These are phyloP conservation scores for Drosophila neotestacea DNA, from an alignment of 2,888 invertebrate species.

Conservation along the genomic window DNA sequence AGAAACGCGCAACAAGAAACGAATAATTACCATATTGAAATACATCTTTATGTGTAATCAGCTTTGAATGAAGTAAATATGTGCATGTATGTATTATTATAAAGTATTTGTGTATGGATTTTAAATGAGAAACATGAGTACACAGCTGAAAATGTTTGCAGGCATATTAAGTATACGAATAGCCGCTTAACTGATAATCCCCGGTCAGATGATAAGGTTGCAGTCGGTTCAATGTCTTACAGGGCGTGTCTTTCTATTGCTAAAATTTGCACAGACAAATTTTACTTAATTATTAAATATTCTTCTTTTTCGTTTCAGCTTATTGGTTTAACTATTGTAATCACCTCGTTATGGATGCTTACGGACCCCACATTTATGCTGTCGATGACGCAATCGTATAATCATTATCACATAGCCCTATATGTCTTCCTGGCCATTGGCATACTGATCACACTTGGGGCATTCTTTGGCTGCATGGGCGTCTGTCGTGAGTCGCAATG, in stretches of 20 bases:
- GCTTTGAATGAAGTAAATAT: slow-evolving; percentile 2
- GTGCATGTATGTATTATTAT: neutral
- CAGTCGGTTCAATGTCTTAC: slow-evolving; percentile 41
- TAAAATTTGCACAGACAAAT: slow-evolving; percentile 1
- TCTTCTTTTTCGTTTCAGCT: slow-evolving; percentile 86
- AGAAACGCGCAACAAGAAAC: neutral
- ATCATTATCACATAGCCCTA: slow-evolving; percentile 87
- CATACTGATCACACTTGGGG: slow-evolving; percentile 90
- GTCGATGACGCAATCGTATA: slow-evolving; percentile 87
- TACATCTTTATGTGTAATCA: slow-evolving; percentile 20
- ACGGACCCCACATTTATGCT: slow-evolving; percentile 91
- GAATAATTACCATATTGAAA: slow-evolving; percentile 1
- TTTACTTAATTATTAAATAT: slow-evolving; percentile 4
- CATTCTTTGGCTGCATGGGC: slow-evolving; percentile 94
- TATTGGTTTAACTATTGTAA: slow-evolving; percentile 89
- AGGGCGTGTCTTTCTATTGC: slow-evolving; percentile 26
- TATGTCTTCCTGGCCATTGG: slow-evolving; percentile 91
- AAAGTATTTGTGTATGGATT: neutral
- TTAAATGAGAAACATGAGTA: slow-evolving; percentile 15
- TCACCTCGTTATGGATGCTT: slow-evolving; percentile 91
- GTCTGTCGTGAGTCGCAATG: slow-evolving; percentile 92
- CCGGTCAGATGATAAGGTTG: slow-evolving; percentile 28
- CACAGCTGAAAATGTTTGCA: slow-evolving; percentile 28
- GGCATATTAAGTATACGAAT: slow-evolving; percentile 10
- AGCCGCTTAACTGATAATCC: slow-evolving; percentile 35